A percentile compares a stretch with the other conserved stretches of the same genome.
These are phyloP conservation scores for Trinectes maculatus DNA, from an alignment of 2,113 vertebrate genomes.

Conservation along the genomic window DNA sequence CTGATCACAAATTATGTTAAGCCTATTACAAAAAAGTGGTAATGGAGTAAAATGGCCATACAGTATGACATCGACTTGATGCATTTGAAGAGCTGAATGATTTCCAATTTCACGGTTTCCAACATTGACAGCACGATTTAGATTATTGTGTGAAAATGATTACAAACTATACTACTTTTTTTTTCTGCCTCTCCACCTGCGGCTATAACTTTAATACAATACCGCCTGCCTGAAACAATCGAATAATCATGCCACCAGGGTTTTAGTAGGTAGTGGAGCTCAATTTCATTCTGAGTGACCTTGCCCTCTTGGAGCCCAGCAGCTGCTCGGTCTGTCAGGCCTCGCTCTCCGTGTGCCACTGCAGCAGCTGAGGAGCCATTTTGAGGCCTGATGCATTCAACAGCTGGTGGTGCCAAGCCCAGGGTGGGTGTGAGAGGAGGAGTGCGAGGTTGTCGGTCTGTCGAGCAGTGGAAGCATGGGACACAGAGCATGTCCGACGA, in stretches of 20 bases:
- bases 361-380: slow-evolving; percentile 77
- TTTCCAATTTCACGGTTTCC: slow-evolving; percentile 1
- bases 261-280: slow-evolving; percentile 43
- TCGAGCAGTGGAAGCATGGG: slow-evolving; percentile 53
- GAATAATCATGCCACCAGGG: neutral
- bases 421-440: slow-evolving; percentile 41
- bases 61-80: slow-evolving; percentile 21
- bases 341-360: slow-evolving; percentile 41
- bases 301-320: slow-evolving; percentile 49
- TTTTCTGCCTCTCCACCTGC: neutral
- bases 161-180: no score
- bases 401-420: slow-evolving; percentile 75
- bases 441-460: slow-evolving; percentile 34
- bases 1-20: slow-evolving; percentile 62
- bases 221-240: neutral
- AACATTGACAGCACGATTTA: neutral
- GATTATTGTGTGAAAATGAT: neutral
- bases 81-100: slow-evolving; percentile 9
- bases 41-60: slow-evolving; percentile 38
- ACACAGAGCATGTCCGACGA: slow-evolving; percentile 57
- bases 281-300: slow-evolving; percentile 51
- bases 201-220: neutral
- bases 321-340: slow-evolving; percentile 65
- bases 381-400: slow-evolving; percentile 73
- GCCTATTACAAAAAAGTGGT: slow-evolving; percentile 47